Evolutionary conservation across 2,888 invertebrate species (phyloP), one percentile per base, ranked within the genome.

Genomic region (Lissonota sp.): DNA sequence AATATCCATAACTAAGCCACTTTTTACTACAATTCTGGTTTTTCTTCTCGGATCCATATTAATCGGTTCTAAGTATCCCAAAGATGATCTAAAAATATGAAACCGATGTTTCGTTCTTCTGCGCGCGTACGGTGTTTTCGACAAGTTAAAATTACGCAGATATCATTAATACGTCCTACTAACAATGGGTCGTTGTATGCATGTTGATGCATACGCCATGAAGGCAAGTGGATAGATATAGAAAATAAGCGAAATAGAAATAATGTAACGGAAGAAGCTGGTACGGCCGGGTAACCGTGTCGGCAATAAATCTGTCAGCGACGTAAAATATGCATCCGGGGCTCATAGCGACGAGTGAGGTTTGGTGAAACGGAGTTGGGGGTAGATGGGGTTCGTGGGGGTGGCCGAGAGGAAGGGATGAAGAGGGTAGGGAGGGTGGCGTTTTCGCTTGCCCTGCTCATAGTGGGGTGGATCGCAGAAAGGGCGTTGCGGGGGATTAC

Each of bases 261-360:
- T 85, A 86, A 85, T 83, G 84, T 85, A 85, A 85, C 82, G 84
- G 88, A 88, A 86, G 87, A 86, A 86, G 86, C 83, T 84, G 80
- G 82, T 85, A 84, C 85, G 84, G 82, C 81, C 81, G 88, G 87
- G 86, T 88, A 88, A 85, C 87, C 86, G 85, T 86, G 85, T 83
- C 86, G 84, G 85, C 87, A 87, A 89, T 90, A 91, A 91, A 91
- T 91, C 90, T 90, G 90, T 90, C 90, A 84, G 84, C 84, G 74
- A 82, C 81, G 86, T 89, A 88, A 90, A 90, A 90, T 90, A 90
- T 90, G 89, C 88, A 90, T 89, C 86, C 87, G 84, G 78, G 85
- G 77, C 78, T 81, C 74, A 75, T 67, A 57, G 74, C 55, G 78
- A 78, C 66, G 60, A 62, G 62, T 12, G 64, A 26, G 26, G 26